Percentiles rank a stretch among this genome's conserved stretches.
Evolutionary conservation across 2,797 vertebrate species (phyloP).

Genomic region (Bryconaethiops microstoma): DNA sequence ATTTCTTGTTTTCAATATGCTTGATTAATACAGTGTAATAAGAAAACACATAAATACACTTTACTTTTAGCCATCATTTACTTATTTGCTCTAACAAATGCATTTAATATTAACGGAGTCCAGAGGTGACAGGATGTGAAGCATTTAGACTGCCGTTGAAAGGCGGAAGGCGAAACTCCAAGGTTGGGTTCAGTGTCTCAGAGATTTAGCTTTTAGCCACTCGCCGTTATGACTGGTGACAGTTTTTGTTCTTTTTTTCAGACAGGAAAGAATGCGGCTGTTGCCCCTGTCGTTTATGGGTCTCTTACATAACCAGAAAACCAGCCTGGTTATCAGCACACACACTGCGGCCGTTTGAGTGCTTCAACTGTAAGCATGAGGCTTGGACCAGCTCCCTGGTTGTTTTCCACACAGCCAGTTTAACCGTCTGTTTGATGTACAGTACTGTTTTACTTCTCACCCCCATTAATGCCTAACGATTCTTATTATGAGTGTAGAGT

Average conservation of each 20-base stretch:
- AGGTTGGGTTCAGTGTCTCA: neutral
- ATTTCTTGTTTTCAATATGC: no score
- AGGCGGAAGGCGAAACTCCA: slow-evolving; percentile 30
- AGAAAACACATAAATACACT: neutral
- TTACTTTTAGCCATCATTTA: neutral
- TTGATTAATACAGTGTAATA: no score
- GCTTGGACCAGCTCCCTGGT: slow-evolving; percentile 41
- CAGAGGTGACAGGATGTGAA: neutral
- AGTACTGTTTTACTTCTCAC: slow-evolving; percentile 27
- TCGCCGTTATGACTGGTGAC: slow-evolving; percentile 46
- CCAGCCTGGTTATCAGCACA: slow-evolving; percentile 51
- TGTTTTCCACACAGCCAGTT: slow-evolving; percentile 16
- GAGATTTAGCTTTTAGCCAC: neutral
- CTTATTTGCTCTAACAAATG: neutral
- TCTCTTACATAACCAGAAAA: slow-evolving; percentile 60
- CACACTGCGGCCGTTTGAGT: slow-evolving; percentile 45
- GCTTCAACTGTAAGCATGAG: slow-evolving; percentile 53
- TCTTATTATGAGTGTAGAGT: slow-evolving; percentile 20
- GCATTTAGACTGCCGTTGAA: slow-evolving; percentile 4
- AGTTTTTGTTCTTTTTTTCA: slow-evolving; percentile 32
- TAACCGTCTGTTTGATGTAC: slow-evolving; percentile 41
- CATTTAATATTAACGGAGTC: neutral
- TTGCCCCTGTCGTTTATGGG: slow-evolving; percentile 41
- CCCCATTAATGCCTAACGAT: slow-evolving; percentile 29
- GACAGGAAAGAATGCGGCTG: slow-evolving; percentile 62